Percentiles rank a stretch among this genome's conserved stretches.
Evolutionary conservation across 1,140 invertebrate species (phyloP).

Genomic region (Eciton burchellii): DNA sequence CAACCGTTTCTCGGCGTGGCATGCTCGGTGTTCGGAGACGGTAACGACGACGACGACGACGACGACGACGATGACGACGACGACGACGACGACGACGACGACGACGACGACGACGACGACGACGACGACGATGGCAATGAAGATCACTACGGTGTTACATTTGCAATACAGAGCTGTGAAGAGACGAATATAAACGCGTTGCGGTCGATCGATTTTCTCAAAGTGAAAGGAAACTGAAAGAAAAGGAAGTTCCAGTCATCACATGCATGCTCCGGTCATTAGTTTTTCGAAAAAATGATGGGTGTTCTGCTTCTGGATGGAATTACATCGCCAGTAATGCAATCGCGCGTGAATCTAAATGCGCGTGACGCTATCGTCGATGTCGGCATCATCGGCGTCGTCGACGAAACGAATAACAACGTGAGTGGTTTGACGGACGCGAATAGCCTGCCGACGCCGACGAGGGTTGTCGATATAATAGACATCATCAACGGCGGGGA

Average conservation of each 20-base stretch:
- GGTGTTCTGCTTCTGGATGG: constrained; percentile 81
- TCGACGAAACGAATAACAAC: constrained; percentile 68
- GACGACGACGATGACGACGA: constrained; percentile 34
- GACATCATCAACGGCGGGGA: constrained; percentile 68
- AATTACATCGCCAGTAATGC: constrained; percentile 66
- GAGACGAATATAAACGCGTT: not conserved
- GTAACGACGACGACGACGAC: not conserved
- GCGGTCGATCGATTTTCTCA: constrained; percentile 2
- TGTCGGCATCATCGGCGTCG: constrained; percentile 50
- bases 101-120: not conserved
- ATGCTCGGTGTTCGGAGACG: constrained; percentile 34
- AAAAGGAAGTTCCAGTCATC: not conserved
- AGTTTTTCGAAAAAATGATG: constrained; percentile 72
- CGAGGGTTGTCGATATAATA: constrained; percentile 67
- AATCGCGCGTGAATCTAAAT: constrained; percentile 75
- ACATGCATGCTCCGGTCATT: not conserved
- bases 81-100: no score
- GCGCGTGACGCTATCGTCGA: constrained; percentile 54
- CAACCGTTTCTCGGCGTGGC: constrained; percentile 46
- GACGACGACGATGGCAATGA: not conserved
- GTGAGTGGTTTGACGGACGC: constrained; percentile 67
- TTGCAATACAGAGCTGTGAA: not conserved
- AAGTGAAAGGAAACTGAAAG: constrained; percentile 14
- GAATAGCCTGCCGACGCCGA: constrained; percentile 60
- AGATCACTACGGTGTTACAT: not conserved